Evolutionary conservation across 2,113 vertebrate species (phyloP).

Genomic region (Caretta caretta): DNA sequence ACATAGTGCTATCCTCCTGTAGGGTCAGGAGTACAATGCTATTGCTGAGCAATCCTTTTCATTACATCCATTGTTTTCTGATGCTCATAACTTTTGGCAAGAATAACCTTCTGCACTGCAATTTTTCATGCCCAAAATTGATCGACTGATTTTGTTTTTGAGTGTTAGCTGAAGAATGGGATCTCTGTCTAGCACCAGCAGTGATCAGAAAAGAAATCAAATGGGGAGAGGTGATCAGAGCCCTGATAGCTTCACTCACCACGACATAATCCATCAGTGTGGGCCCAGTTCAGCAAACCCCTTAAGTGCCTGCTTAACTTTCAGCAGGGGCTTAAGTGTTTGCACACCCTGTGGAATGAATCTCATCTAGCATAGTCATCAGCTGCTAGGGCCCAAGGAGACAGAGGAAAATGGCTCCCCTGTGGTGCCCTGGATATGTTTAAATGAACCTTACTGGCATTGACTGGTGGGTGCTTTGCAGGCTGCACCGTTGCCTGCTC

Average conservation of each 20-base stretch:
- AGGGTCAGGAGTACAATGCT: rapidly evolving
- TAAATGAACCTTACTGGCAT: neutral
- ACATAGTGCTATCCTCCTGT: neutral
- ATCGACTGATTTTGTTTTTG: rapidly evolving
- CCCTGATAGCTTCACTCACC: neutral
- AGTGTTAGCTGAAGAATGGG: neutral
- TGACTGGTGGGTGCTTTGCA: neutral
- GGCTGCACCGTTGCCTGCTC: neutral
- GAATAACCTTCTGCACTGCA: neutral
- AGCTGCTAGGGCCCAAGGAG: neutral
- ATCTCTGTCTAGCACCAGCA: too few relatives aligned
- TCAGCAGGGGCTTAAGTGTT: neutral
- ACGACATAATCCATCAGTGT: neutral
- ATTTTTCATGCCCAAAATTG: neutral
- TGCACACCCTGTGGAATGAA: neutral
- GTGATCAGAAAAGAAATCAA: neutral
- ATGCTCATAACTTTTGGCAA: rapidly evolving
- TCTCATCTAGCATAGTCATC: neutral
- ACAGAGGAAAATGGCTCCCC: neutral
- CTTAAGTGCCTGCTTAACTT: neutral
- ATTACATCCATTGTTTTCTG: neutral
- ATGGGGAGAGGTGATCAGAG: neutral
- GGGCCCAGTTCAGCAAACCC: neutral
- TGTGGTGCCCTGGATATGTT: neutral
- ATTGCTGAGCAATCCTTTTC: rapidly evolving